Evolutionary conservation across 2,888 invertebrate genomes (phyloP).

Genomic region (Oithona nana): DNA sequence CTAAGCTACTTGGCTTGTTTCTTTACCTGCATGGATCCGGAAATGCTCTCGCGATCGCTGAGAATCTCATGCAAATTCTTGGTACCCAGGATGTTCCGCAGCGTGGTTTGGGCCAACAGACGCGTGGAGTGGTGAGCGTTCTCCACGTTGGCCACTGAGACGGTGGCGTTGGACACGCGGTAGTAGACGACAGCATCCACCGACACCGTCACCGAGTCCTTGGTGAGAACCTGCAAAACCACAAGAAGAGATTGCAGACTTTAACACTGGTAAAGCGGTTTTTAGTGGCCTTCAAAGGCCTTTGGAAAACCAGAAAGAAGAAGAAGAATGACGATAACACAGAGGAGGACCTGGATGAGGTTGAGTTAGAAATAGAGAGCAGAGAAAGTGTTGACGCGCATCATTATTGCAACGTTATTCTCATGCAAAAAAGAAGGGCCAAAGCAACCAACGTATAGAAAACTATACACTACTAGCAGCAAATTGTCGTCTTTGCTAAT

Average conservation of each 20-base stretch:
- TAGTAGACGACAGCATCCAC: slow-evolving; percentile 91
- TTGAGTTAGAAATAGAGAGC: no score
- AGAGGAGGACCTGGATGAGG: no score
- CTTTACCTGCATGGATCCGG: slow-evolving; percentile 37
- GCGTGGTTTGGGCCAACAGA: slow-evolving; percentile 53
- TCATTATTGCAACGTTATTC: no score
- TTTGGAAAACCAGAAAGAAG: no score
- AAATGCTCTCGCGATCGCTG: slow-evolving; percentile 83
- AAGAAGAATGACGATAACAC: no score
- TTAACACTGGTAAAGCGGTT: background rate
- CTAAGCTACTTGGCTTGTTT: background rate
- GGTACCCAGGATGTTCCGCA: slow-evolving; percentile 92
- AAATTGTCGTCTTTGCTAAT: no score
- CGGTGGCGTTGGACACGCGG: slow-evolving; percentile 84
- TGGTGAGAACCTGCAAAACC: slow-evolving; percentile 69
- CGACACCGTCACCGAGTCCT: slow-evolving; percentile 91
- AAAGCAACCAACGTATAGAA: no score
- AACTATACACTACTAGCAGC: no score
- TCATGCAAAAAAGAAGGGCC: no score
- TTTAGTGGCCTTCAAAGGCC: background rate
- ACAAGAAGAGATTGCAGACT: background rate
- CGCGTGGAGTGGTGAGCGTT: slow-evolving; percentile 40
- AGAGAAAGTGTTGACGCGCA: no score
- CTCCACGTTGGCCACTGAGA: slow-evolving; percentile 92
- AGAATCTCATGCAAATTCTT: slow-evolving; percentile 86